Percentiles rank a stretch among this genome's conserved stretches.
These are phyloP conservation scores for Leptinotarsa haldemani DNA, from an alignment of 2,888 invertebrate species.

Conservation along the genomic window DNA sequence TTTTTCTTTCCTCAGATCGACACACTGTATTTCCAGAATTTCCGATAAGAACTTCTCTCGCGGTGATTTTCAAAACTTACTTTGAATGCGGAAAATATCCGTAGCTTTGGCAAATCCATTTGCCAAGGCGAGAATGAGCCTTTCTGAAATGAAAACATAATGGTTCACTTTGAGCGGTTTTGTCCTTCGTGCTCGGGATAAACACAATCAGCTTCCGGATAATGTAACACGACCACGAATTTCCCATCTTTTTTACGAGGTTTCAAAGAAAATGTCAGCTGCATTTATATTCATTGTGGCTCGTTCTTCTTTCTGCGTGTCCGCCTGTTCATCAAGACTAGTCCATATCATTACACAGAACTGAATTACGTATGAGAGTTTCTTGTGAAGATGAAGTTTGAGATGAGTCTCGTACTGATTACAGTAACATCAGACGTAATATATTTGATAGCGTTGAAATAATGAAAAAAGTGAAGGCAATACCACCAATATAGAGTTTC, in stretches of 20 bases:
- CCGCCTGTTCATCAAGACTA: background rate
- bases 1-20: background rate
- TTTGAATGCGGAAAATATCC: conserved; percentile 2
- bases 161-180: conserved; percentile 9
- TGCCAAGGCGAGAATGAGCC: conserved; percentile 4
- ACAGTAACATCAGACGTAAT: too few relatives aligned
- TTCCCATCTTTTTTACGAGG: conserved; percentile 8
- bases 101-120: conserved; percentile 1
- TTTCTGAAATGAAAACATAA: conserved; percentile 4
- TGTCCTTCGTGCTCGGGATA: conserved; percentile 8
- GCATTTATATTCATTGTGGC: background rate
- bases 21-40: background rate
- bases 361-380: background rate
- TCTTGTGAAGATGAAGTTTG: background rate
- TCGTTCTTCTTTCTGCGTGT: background rate
- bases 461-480: too few relatives aligned
- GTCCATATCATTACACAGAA: background rate
- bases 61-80: conserved; percentile 1
- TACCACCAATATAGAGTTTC: too few relatives aligned
- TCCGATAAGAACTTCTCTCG: background rate
- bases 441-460: too few relatives aligned
- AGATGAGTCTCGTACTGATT: too few relatives aligned
- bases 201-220: conserved; percentile 15
- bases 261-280: background rate
- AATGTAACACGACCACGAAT: conserved; percentile 10